Evolutionary conservation across 2,888 invertebrate species (phyloP).

Genomic region (Anthophora plumipes): DNA sequence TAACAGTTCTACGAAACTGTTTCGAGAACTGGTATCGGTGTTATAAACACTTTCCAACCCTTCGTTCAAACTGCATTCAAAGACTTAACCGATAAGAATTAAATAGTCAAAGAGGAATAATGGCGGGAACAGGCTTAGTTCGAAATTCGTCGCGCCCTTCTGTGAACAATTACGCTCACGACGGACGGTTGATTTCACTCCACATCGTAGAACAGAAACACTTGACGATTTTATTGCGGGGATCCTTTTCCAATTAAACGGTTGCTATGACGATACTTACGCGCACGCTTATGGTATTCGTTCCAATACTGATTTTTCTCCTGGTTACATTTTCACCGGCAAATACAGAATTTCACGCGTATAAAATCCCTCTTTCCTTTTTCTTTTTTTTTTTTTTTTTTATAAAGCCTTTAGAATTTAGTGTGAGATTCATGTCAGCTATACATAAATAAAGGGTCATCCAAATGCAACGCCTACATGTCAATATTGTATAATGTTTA

Average conservation of each 20-base stretch:
- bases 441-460: too few species aligned
- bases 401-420: too few species aligned
- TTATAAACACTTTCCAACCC: too few species aligned
- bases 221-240: constrained; percentile 79
- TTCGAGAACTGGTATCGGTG: neutral
- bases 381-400: too few species aligned
- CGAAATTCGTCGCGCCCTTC: constrained; percentile 67
- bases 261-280: constrained; percentile 80
- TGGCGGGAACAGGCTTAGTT: constrained; percentile 39
- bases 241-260: constrained; percentile 81
- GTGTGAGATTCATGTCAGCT: too few species aligned
- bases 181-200: constrained; percentile 59
- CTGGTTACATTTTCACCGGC: neutral
- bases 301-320: constrained; percentile 19
- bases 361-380: neutral
- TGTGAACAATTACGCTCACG: constrained; percentile 60
- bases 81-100: constrained; percentile 29
- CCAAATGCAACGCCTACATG: too few species aligned
- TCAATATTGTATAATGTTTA: too few species aligned
- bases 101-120: constrained; percentile 42
- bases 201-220: constrained; percentile 65
- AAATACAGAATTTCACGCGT: neutral
- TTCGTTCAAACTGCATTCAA: too few species aligned
- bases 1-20: constrained; percentile 13
- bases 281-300: constrained; percentile 63